A percentile compares a stretch with the other conserved stretches of the same genome.
These are phyloP conservation scores for Ovis canadensis DNA, from an alignment of 2,113 vertebrate species.

Conservation along the genomic window DNA sequence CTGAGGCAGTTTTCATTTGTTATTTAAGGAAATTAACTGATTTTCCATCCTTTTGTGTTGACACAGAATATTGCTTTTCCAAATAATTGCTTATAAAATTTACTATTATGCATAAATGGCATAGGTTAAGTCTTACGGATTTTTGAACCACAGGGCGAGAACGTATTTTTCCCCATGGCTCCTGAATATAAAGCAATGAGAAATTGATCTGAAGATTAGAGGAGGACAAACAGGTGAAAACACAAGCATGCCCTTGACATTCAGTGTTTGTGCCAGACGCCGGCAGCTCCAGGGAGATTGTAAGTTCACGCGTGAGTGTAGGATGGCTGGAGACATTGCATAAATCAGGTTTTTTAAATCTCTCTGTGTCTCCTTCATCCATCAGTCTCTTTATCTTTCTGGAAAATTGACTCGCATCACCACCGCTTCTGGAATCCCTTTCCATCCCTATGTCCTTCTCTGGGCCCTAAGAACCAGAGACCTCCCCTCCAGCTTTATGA, in stretches of 20 bases:
- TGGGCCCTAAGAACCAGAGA: background rate
- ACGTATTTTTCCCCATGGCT: constrained; percentile 50
- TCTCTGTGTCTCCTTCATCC: background rate
- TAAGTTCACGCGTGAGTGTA: background rate
- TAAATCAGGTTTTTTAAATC: background rate
- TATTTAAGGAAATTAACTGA: background rate
- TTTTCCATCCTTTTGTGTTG: constrained; percentile 3
- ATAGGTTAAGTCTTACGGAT: constrained; percentile 21
- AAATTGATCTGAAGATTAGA: constrained; percentile 21
- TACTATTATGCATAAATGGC: constrained; percentile 14
- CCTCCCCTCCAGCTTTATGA: background rate
- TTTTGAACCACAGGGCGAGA: constrained; percentile 26
- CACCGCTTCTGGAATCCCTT: background rate
- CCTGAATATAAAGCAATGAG: constrained; percentile 27
- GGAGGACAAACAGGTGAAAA: constrained; percentile 15
- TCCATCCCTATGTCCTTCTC: background rate
- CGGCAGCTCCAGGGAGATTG: rapidly evolving
- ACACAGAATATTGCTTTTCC: background rate
- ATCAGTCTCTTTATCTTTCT: background rate
- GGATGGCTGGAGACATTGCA: background rate
- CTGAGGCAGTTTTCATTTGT: background rate
- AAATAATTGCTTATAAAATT: constrained; percentile 41
- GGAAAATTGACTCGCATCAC: background rate
- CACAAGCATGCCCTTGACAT: background rate
- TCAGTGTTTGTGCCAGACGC: background rate